Evolutionary conservation across 1,140 invertebrate species (phyloP), one percentile per base, ranked within the genome.

Genomic region (Eueides isabella): DNA sequence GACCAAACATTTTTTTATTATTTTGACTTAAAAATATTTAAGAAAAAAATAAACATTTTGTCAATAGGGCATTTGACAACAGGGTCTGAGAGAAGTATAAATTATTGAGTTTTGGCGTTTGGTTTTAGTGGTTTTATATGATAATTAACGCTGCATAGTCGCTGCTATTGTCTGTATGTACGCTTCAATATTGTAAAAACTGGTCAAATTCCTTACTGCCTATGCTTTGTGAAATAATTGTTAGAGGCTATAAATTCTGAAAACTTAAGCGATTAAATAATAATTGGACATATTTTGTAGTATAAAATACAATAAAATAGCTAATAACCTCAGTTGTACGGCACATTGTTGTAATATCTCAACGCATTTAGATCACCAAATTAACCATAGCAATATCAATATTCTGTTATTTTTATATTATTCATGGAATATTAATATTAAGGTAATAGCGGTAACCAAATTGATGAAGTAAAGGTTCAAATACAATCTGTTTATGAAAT

Each of bases 401-500:
- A 30, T 74, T 73, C 31, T 68, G 72, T 74, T 68, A 69, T 74
- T 74, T 74, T 69, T 74, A 69, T 74, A 69, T 69, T 69, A 69
- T 64, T 55, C 38, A 38, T 69, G 68, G 63, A 74, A 69, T 26
- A 14, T 63, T 74, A 74, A 74, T 62, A 35, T 69, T 63, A 61
- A 69, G 35, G 35, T 48, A 55, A 69, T 55, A 74, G 72, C 16
- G 12, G 61, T 74, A 74, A 69, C 63, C 31, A 61, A 61, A 67
- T 74, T 16, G 61, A 68, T 63, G n/a, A 26, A 68, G 31, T 35
- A 31, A 35, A 68, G 75, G 68, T 75, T 75, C 31, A 75, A 83
- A 83, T 82, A 79, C 77, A 83, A 76, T 79, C 67, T 81, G 75
- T 83, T 83, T 79, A 80, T 83, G 80, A 78, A 65, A 74, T 75